Base-by-base conservation (phyloP, 2,113 vertebrate species). In the Dendropsophus ebraccatus region DNA sequence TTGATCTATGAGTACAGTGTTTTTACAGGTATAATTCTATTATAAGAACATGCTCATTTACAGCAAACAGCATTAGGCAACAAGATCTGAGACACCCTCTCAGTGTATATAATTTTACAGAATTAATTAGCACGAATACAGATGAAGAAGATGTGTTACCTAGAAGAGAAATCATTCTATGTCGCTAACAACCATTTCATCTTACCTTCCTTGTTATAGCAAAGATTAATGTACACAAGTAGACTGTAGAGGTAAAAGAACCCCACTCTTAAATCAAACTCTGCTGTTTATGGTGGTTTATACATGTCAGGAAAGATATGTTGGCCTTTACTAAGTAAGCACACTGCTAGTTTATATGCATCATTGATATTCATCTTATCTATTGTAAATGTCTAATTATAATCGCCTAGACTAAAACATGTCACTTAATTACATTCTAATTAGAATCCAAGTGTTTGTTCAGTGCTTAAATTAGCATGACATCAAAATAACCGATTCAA, bases 351-450 rank as follows among this genome's bases (percentile, higher is more conserved):
- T 32, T 80, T 25, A 60, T 60, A 32, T 80, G 77, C 54, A 41
- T 10, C 19, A n/a, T 56, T 37, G 41, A 21, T 8, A 4, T 58
- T 79, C 54, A 37, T 79, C 23, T 30, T 79, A 74, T n/a, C 23
- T 47, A 79, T 79, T 56, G 14, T 58, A 79, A 58, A 80, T 60
- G 54, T 80, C 77, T 80, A 60, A 60, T 80, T 80, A 60, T 41
- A 80, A 60, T n/a, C 58, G 11, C 54, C 37, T 25, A 25, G 32
- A 60, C 77, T 60, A 60, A 58, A 80, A 60, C 56, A 60, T 60
- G 77, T 2, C 77, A 60, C 54, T 80, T 60, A 79, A 54, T 79
- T 37, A 79, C 52, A 41, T 58, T 79, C 28, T 79, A 79, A 79
- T 58, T 58, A 58, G 76, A 58, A 79, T 79, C 32, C 52, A 79